Conservation (phyloP, 2,113 vertebrate species). For the Cynopterus brachyotis region DNA sequence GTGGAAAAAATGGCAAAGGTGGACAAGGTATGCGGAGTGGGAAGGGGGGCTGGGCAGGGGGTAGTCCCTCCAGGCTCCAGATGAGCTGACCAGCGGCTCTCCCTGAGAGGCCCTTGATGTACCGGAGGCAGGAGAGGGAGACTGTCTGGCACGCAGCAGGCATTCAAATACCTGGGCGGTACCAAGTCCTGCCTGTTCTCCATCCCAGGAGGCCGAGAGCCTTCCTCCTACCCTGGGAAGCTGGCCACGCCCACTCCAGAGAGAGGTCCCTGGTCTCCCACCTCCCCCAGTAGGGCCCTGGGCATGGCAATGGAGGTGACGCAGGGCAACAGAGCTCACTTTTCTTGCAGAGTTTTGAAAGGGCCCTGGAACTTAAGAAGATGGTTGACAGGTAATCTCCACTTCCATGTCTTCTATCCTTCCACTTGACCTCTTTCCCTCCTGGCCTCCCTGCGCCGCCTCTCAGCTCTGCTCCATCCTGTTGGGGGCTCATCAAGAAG, state of each 20-base stretch:
- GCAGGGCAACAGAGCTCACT: background rate
- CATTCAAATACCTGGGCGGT: background rate
- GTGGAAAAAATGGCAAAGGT: background rate
- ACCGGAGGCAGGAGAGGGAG: background rate
- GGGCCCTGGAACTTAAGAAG: slow-evolving; percentile 39
- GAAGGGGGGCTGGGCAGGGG: background rate
- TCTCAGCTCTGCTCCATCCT: background rate
- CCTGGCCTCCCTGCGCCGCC: background rate
- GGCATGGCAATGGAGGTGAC: background rate
- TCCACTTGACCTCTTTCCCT: background rate
- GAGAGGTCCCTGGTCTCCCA: background rate
- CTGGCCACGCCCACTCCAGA: background rate
- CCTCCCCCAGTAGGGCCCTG: no score
- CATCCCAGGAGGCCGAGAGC: background rate
- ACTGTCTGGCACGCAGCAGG: background rate
- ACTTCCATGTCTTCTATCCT: background rate
- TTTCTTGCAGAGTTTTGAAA: slow-evolving; percentile 69
- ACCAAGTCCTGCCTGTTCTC: background rate
- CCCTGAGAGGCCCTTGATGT: background rate
- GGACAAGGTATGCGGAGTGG: slow-evolving; percentile 56
- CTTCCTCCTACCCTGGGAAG: background rate
- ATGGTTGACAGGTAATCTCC: slow-evolving; percentile 68
- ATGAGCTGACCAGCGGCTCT: background rate
- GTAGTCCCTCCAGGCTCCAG: background rate
- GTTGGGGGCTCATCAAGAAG: background rate